A percentile compares a stretch with the other conserved stretches of the same genome.
These are phyloP conservation scores for Ophioderma brevispina DNA, from an alignment of 35 echinoderm and acorn worm genomes.

Conservation along the genomic window DNA sequence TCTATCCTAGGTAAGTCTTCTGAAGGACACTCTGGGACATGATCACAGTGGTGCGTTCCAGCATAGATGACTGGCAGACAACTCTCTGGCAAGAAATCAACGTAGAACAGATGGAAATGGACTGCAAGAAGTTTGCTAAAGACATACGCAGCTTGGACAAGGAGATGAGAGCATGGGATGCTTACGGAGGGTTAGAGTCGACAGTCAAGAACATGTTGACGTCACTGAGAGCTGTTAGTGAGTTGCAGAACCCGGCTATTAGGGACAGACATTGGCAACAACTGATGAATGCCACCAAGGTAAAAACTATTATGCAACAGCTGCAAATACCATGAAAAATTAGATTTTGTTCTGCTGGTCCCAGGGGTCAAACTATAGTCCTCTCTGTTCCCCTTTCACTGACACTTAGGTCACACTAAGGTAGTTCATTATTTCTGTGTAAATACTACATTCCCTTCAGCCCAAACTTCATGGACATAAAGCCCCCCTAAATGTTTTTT, in stretches of 20 bases:
- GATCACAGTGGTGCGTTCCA: constrained; percentile 78
- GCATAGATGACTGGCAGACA: constrained; percentile 96
- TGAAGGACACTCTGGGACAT: constrained; percentile 94
- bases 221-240: constrained; percentile 93
- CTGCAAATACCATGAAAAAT: too few species aligned
- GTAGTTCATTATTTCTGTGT: too few species aligned
- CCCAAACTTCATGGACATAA: too few species aligned
- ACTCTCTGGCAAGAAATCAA: constrained; percentile 97
- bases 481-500: too few species aligned
- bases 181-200: constrained; percentile 81
- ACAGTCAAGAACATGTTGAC: constrained; percentile 99
- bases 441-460: too few species aligned
- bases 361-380: too few species aligned
- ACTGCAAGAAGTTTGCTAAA: constrained; percentile 99
- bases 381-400: too few species aligned
- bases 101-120: constrained; percentile 99
- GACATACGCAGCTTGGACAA: constrained; percentile 96
- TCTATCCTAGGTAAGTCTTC: constrained; percentile 48
- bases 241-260: constrained; percentile 97
- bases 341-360: too few species aligned
- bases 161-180: constrained; percentile 99
- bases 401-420: too few species aligned
- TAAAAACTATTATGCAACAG: too few species aligned
- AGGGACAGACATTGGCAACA: constrained; percentile 99
- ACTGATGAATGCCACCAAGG: constrained; percentile 97